phyloP scores from a whole-genome alignment of 2,797 vertebrate genomes.

The Pangasius sanitwongsei region DNA sequence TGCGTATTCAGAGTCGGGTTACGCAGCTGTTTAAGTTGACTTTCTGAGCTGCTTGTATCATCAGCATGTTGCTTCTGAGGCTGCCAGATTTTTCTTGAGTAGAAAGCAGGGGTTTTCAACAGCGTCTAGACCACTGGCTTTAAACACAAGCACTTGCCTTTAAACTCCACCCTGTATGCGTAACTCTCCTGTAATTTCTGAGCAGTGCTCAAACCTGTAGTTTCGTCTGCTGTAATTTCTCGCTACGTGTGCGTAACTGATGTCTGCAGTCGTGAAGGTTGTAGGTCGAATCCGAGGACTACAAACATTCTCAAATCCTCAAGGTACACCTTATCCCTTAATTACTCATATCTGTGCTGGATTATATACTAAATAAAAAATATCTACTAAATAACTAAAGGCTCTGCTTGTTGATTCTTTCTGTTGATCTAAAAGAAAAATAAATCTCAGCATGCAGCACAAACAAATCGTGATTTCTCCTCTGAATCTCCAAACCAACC shows the following conservation, averaged over 20 bases:
- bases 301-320: not conserved
- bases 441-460: not conserved
- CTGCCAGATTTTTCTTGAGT: not conserved
- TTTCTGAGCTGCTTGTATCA: not conserved
- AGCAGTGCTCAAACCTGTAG: not conserved
- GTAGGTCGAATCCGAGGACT: not conserved
- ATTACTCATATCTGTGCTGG: not conserved
- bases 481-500: not conserved
- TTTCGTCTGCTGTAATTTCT: not conserved
- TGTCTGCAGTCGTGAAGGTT: not conserved
- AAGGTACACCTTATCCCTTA: not conserved
- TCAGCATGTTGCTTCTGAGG: not conserved
- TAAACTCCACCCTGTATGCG: not conserved
- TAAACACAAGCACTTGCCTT: not conserved
- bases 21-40: not conserved
- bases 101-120: not conserved
- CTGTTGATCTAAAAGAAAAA: not conserved
- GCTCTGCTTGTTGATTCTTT: not conserved
- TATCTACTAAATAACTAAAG: not conserved
- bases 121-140: not conserved
- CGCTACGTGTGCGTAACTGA: not conserved
- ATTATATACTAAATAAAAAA: not conserved
- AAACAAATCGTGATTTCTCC: not conserved
- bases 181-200: not conserved
- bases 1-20: not conserved